Evolutionary conservation across 2,888 invertebrate species (phyloP).

Genomic region (Dione vanillae): DNA sequence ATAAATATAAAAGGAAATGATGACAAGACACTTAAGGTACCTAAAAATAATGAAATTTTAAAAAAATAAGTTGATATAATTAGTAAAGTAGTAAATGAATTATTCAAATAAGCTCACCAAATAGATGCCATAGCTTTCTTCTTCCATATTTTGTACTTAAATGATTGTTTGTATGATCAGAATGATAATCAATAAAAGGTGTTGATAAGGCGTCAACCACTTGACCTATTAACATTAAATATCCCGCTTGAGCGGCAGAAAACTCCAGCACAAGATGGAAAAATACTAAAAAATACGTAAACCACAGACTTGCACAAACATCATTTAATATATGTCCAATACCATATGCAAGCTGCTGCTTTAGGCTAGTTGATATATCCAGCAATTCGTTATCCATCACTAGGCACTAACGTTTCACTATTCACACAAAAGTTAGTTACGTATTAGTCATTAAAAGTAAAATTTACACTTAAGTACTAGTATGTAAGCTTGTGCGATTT

Average conservation of each 20-base stretch:
- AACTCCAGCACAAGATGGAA: conserved; percentile 86
- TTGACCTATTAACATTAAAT: conserved; percentile 91
- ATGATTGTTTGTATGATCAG: conserved; percentile 88
- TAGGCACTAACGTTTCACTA: background rate
- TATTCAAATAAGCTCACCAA: conserved; percentile 85
- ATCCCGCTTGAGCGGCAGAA: conserved; percentile 83
- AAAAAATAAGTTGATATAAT: conserved; percentile 1
- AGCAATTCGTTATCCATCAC: conserved; percentile 79
- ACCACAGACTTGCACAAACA: conserved; percentile 97
- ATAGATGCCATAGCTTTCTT: conserved; percentile 94
- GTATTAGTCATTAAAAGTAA: background rate
- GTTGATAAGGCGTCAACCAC: conserved; percentile 94
- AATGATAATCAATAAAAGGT: conserved; percentile 93
- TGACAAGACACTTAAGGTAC: conserved; percentile 88
- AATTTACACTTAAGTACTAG: background rate
- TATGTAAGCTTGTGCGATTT: background rate
- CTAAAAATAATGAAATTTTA: conserved; percentile 69
- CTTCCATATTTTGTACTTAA: conserved; percentile 89
- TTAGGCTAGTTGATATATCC: conserved; percentile 73
- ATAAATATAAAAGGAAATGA: conserved; percentile 96
- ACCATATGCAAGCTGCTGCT: conserved; percentile 85
- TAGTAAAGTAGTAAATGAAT: background rate
- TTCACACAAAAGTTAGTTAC: background rate
- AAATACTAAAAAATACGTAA: conserved; percentile 94
- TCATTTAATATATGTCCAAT: conserved; percentile 96